Conservation (phyloP, 2,888 invertebrate genomes). For the Oscheius sp. region DNA sequence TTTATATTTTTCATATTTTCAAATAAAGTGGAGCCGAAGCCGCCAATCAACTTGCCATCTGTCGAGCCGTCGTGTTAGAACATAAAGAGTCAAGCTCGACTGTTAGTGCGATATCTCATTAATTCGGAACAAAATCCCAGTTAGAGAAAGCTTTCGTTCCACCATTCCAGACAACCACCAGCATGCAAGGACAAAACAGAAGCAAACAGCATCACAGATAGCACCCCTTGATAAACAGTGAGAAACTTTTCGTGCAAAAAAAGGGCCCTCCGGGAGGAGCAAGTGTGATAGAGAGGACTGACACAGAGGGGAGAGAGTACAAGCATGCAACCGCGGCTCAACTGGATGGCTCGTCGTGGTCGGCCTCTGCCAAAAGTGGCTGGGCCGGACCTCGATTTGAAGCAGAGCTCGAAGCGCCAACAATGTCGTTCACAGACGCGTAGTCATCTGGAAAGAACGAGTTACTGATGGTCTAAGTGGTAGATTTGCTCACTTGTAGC, state of each 20-base stretch:
- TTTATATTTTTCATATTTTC: not conserved
- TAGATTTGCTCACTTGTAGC: constrained; percentile 37
- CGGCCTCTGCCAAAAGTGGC: constrained; percentile 33
- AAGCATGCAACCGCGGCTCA: constrained; percentile 31
- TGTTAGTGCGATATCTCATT: constrained; percentile 2
- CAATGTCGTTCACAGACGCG: constrained; percentile 36
- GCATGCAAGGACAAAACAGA: constrained; percentile 6
- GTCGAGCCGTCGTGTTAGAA: constrained; percentile 32
- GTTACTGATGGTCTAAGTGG: no score
- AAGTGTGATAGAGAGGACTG: constrained; percentile 4
- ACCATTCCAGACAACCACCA: not conserved
- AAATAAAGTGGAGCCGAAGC: not conserved
- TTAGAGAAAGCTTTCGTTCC: not conserved
- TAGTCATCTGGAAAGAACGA: constrained; percentile 36
- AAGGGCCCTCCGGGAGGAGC: not conserved
- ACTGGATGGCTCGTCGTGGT: constrained; percentile 36
- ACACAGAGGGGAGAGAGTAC: not conserved
- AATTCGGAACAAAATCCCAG: no score
- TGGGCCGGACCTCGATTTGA: constrained; percentile 30
- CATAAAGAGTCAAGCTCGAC: constrained; percentile 9
- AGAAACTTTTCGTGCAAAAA: not conserved
- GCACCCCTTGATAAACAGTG: not conserved
- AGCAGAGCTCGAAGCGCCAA: constrained; percentile 17
- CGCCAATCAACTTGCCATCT: constrained; percentile 36
- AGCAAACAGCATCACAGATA: constrained; percentile 18